Percentiles rank a stretch among this genome's conserved stretches.
These are phyloP conservation scores for Callospermophilus lateralis DNA, from an alignment of 2,113 vertebrate genomes.

Conservation along the genomic window DNA sequence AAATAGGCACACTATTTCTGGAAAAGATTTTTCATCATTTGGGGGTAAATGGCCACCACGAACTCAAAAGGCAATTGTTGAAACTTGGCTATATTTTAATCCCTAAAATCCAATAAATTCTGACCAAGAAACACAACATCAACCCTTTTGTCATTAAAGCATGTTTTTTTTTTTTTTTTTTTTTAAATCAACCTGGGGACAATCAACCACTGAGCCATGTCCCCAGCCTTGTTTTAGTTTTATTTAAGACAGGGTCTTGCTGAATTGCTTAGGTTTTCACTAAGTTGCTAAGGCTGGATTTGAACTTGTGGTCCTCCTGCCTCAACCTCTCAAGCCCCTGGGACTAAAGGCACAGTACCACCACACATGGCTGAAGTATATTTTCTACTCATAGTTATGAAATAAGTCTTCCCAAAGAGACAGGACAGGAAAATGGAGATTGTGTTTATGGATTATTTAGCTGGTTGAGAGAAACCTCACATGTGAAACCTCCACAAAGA, in stretches of 20 bases:
- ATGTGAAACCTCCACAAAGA: neutral
- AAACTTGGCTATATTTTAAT: neutral
- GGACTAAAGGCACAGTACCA: no score
- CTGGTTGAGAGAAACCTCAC: neutral
- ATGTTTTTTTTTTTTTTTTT: neutral
- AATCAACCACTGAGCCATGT: no score
- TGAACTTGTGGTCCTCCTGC: no score
- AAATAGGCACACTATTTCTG: neutral
- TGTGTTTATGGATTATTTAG: neutral
- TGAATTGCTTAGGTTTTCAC: no score
- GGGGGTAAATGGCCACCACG: neutral
- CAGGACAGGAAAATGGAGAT: neutral
- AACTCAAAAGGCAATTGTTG: neutral
- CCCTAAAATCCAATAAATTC: neutral
- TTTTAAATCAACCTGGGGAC: no score
- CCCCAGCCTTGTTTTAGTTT: no score
- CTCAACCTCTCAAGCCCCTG: no score
- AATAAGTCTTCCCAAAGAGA: neutral
- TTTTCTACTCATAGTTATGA: neutral
- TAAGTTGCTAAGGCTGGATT: no score
- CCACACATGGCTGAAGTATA: no score
- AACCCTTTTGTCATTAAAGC: slow-evolving; percentile 1
- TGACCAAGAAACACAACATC: neutral
- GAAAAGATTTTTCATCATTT: neutral
- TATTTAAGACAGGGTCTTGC: no score